These are phyloP conservation scores for Reinhardtius hippoglossoides DNA, from an alignment of 2,113 vertebrate genomes.

Conservation along the genomic window DNA sequence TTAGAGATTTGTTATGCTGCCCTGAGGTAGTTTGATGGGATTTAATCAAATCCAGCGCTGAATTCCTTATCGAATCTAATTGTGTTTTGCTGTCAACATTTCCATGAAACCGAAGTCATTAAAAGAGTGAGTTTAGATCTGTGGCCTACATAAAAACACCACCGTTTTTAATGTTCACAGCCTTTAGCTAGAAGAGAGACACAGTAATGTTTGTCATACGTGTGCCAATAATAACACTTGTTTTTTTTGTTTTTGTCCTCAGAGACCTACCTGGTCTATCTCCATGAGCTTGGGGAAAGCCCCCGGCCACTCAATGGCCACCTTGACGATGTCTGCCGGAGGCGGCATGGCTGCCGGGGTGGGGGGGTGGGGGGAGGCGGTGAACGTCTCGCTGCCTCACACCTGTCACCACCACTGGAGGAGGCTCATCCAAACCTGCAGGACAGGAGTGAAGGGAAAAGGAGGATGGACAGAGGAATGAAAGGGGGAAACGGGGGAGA, in stretches of 20 bases:
- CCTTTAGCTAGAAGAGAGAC: background rate
- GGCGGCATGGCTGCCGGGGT: constrained; percentile 90
- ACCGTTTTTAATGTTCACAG: background rate
- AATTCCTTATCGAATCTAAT: background rate
- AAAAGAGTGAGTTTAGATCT: background rate
- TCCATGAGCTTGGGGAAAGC: constrained; percentile 98
- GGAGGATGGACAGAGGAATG: background rate
- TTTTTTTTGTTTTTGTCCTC: background rate
- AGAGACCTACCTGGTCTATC: constrained; percentile 93
- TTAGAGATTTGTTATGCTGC: too few relatives aligned
- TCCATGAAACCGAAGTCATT: background rate
- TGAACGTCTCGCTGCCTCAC: constrained; percentile 71
- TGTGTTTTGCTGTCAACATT: background rate
- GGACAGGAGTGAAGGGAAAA: background rate
- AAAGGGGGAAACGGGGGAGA: background rate
- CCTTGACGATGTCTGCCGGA: constrained; percentile 95
- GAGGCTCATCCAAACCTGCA: constrained; percentile 80
- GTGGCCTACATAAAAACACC: background rate
- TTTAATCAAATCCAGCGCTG: background rate
- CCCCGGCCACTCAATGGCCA: constrained; percentile 97
- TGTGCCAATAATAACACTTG: background rate
- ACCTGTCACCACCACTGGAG: constrained; percentile 50
- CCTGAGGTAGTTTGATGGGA: background rate
- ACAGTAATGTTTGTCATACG: background rate
- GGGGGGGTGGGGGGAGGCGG: constrained; percentile 72